Percentiles rank a stretch among this genome's conserved stretches.
phyloP scores from a whole-genome alignment of 2,888 invertebrate genomes.

The Synergus gifuensis region DNA sequence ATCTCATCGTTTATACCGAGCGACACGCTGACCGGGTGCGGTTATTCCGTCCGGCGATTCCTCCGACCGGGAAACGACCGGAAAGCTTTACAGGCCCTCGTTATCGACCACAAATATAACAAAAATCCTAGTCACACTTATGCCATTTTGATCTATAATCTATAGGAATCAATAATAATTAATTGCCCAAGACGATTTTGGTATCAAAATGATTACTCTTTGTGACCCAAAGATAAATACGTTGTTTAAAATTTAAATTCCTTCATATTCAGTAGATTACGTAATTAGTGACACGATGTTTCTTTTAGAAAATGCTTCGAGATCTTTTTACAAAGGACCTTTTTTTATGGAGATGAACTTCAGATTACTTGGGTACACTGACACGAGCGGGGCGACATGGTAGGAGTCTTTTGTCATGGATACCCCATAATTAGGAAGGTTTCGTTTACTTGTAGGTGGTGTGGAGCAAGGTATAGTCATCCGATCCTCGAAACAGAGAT shows the following conservation, averaged over 20 bases:
- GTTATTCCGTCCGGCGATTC: conserved; percentile 58
- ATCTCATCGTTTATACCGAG: conserved; percentile 59
- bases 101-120: neutral
- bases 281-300: neutral
- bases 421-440: conserved; percentile 40
- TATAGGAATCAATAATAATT: neutral
- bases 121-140: conserved; percentile 3
- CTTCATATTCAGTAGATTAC: too few relatives aligned
- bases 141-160: neutral
- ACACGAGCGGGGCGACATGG: conserved; percentile 13
- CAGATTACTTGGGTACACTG: neutral
- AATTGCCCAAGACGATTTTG: neutral
- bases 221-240: too few relatives aligned
- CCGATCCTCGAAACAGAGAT: conserved; percentile 22
- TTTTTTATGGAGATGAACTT: conserved; percentile 5
- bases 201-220: neutral
- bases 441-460: neutral
- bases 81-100: conserved; percentile 38
- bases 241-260: too few relatives aligned
- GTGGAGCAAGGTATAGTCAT: neutral
- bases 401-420: conserved; percentile 39
- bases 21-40: conserved; percentile 59
- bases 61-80: conserved; percentile 55
- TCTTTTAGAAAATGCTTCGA: neutral
- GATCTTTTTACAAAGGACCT: neutral